Percentiles rank a stretch among this genome's conserved stretches.
phyloP scores from a whole-genome alignment of 64 coral and sea anemone genomes.

The Acropora tenuis region DNA sequence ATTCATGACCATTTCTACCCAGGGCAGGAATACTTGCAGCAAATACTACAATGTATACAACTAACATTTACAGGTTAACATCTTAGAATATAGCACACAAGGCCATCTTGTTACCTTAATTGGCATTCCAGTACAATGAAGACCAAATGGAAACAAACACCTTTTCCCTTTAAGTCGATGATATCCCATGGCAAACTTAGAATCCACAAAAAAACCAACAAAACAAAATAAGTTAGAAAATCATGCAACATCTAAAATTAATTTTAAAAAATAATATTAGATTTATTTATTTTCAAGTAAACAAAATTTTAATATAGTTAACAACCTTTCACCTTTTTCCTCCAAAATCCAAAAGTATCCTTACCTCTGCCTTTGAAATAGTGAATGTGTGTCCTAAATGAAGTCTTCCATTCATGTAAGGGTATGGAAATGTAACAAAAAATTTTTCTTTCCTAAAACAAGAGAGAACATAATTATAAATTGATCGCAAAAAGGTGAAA shows the following conservation, averaged over 20 bases:
- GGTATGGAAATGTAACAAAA: conserved; percentile 87
- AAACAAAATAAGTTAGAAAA: neutral
- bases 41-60: no score
- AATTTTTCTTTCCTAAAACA: conserved; percentile 72
- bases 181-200: conserved; percentile 83
- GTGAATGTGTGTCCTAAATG: conserved; percentile 91
- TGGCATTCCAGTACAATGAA: conserved; percentile 94
- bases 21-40: no score
- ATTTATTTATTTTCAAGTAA: no score
- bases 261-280: no score
- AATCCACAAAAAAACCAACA: neutral
- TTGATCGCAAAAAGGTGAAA: no score
- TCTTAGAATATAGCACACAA: no score
- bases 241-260: neutral
- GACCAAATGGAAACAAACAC: conserved; percentile 84
- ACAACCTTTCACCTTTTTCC: neutral
- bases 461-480: neutral
- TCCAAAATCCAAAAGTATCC: neutral
- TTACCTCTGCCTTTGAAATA: conserved; percentile 68
- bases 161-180: conserved; percentile 81
- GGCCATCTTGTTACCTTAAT: conserved; percentile 64
- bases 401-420: conserved; percentile 92
- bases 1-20: no score
- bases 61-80: no score
- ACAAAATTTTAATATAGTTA: no score